phyloP scores from a whole-genome alignment of 2,113 vertebrate species.

The Cyanocitta stelleri region DNA sequence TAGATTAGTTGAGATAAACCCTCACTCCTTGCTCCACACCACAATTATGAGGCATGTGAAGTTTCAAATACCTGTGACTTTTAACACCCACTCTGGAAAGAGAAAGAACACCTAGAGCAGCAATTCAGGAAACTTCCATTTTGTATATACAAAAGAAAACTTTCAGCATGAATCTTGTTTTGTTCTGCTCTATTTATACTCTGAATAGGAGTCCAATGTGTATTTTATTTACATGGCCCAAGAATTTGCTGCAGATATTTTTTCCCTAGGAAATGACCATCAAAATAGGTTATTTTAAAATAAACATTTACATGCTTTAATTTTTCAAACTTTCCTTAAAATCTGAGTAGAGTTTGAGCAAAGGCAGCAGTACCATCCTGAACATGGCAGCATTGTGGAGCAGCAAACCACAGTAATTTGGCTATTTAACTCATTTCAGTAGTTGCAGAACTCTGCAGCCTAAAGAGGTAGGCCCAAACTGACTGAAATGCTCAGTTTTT shows the following conservation, averaged over 20 bases:
- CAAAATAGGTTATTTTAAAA: background rate
- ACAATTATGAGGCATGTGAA: background rate
- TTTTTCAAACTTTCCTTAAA: background rate
- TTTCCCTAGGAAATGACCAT: rapidly evolving
- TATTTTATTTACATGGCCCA: background rate
- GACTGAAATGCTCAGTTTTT: background rate
- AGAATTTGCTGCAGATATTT: background rate
- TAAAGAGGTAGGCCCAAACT: background rate
- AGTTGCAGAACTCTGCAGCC: background rate
- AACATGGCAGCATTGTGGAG: background rate
- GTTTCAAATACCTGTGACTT: background rate
- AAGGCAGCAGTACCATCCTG: background rate
- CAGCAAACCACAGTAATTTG: background rate
- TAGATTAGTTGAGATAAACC: background rate
- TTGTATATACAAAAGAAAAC: background rate
- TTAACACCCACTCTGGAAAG: background rate
- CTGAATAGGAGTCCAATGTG: background rate
- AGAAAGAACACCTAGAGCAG: background rate
- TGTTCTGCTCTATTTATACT: background rate
- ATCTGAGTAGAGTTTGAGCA: background rate
- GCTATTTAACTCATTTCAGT: background rate
- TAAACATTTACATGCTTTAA: background rate
- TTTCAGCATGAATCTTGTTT: background rate
- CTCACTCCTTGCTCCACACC: background rate
- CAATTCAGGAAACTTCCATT: background rate